Base-by-base conservation (phyloP, 2,888 invertebrate species). In the Autographa pulchrina region DNA sequence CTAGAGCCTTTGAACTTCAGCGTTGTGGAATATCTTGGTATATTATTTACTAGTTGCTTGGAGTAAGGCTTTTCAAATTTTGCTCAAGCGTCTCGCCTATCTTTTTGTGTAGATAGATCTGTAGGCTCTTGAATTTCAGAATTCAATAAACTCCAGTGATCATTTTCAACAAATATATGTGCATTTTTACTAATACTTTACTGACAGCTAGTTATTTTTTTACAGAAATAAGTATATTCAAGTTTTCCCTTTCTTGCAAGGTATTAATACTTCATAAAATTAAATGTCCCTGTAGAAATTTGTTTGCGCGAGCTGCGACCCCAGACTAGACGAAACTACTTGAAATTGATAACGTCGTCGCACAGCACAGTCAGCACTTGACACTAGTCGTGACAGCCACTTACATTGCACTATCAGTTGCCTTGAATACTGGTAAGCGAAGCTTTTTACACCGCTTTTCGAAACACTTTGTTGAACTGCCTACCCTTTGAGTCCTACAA, bases 1-100 rank as follows among this genome's bases (percentile, higher is more conserved):
- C 74, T 65, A 68, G 72, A 77, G 72, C 84, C 88, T 90, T 91
- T 92, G 89, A 90, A 87, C 86, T 80, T 80, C 79, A 74, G 70
- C 80, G 76, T 82, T 68, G 84, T 83, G 74, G 82, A 83, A 85
- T 87, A 85, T 88, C 83, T 87, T 80, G 83, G 83, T 88, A 87
- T 86, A 88, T 72, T 78, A 80, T 85, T 86, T 78, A 83, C 77
- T 74, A 74, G 81, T 64, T 74, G 73, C 72, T 80, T 67, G 60
- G 65, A 20, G 41, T 64, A 32, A 58, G 65, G 41, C 62, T 77
- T 73, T 67, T 60, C 52, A 68, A 62, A 68, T 65, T 35, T 78
- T 72, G 38, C 58, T 64, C 61, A 31, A 20, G 31, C 14, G 13
- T 65, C 35, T 62, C 16, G 43, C 14, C 43, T 62, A 20, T 20